These are phyloP conservation scores for Smithornis capensis DNA, from an alignment of 2,113 vertebrate species.

Conservation along the genomic window DNA sequence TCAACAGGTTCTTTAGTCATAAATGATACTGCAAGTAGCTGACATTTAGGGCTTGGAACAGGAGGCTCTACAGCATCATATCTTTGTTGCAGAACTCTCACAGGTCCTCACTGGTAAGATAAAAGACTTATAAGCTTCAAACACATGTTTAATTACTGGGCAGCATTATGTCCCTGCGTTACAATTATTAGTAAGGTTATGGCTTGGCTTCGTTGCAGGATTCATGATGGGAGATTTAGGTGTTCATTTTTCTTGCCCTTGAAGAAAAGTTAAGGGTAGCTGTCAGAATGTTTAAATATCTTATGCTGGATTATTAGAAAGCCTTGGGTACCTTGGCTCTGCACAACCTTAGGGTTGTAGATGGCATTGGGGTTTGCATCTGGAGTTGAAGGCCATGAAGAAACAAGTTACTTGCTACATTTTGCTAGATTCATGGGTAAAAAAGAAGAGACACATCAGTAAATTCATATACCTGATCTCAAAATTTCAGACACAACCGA, in stretches of 20 bases:
- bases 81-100: background rate
- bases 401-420: background rate
- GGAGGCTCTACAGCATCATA: background rate
- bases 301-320: background rate
- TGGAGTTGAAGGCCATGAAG: background rate
- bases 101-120: background rate
- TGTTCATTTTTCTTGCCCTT: background rate
- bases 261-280: background rate
- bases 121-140: background rate
- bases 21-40: background rate
- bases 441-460: background rate
- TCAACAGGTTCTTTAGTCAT: background rate
- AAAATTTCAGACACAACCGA: background rate
- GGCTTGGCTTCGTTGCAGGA: background rate
- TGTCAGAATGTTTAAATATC: background rate
- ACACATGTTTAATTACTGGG: background rate
- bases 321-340: background rate
- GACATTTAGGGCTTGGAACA: background rate
- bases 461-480: background rate
- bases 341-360: background rate
- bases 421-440: background rate
- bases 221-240: background rate
- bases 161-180: background rate
- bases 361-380: background rate
- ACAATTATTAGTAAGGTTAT: background rate